These are phyloP conservation scores for Drosophila nannoptera DNA, from an alignment of 1,140 invertebrate genomes.

Conservation along the genomic window DNA sequence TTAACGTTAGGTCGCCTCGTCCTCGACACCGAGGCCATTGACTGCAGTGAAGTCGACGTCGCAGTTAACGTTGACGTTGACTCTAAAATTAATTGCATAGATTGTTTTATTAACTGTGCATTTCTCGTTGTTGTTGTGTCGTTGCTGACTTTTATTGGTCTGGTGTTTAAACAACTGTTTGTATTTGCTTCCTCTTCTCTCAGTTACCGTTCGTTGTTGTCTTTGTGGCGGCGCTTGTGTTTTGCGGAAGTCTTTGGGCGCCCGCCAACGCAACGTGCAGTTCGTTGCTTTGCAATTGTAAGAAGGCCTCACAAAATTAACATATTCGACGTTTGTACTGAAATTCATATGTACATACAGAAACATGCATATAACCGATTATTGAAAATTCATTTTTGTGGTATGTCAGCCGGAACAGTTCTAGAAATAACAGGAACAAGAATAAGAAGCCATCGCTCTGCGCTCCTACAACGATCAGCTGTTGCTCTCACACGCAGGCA, in stretches of 20 bases:
- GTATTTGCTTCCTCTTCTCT: constrained; percentile 15
- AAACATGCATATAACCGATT: background rate
- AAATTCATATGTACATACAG: background rate
- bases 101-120: constrained; percentile 35
- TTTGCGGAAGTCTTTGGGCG: constrained; percentile 65
- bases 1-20: constrained; percentile 42
- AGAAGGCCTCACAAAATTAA: constrained; percentile 22
- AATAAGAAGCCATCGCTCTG: constrained; percentile 33
- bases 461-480: constrained; percentile 57
- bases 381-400: background rate
- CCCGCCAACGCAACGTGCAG: constrained; percentile 70
- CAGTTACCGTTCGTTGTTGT: constrained; percentile 13
- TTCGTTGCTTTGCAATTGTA: constrained; percentile 56
- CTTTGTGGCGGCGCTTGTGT: constrained; percentile 53
- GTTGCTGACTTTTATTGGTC: constrained; percentile 29
- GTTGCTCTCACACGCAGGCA: constrained; percentile 40
- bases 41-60: background rate
- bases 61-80: constrained; percentile 3
- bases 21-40: constrained; percentile 14
- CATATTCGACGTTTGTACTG: constrained; percentile 1
- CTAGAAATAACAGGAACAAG: constrained; percentile 20
- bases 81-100: constrained; percentile 44
- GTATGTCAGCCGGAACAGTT: constrained; percentile 13
- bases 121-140: constrained; percentile 1
- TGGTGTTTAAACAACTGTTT: constrained; percentile 59